Evolutionary conservation across 2,113 vertebrate genomes (phyloP).

Genomic region (Deroptyus accipitrinus): DNA sequence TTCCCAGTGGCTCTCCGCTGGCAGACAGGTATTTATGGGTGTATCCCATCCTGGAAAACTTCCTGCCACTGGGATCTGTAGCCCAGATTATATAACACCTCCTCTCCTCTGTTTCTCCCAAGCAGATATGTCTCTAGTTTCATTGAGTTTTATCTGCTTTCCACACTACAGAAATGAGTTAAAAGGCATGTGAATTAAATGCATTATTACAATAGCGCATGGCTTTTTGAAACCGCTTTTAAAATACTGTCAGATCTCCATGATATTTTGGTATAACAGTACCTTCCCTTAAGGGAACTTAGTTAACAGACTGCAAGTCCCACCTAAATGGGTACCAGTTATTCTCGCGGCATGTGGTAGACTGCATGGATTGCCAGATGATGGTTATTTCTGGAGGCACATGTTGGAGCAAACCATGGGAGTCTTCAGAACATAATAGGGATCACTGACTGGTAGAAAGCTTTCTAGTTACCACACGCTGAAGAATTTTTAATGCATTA

Average conservation of each 20-base stretch:
- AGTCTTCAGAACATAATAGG: background rate
- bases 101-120: background rate
- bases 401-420: background rate
- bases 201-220: background rate
- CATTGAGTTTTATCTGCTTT: background rate
- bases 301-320: background rate
- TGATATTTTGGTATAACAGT: background rate
- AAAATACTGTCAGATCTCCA: background rate
- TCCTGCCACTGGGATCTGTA: background rate
- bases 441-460: background rate
- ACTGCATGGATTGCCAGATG: background rate
- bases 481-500: background rate
- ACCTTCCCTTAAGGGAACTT: background rate
- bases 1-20: background rate
- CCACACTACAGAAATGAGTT: background rate
- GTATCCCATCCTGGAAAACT: background rate
- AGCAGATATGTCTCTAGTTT: background rate
- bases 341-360: background rate
- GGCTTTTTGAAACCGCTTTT: background rate
- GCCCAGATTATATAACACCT: background rate
- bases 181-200: background rate
- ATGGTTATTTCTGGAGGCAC: background rate
- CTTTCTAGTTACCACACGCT: background rate
- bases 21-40: background rate
- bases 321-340: background rate